Base-by-base conservation (phyloP, 2,888 invertebrate genomes). In the Fragum fragum region DNA sequence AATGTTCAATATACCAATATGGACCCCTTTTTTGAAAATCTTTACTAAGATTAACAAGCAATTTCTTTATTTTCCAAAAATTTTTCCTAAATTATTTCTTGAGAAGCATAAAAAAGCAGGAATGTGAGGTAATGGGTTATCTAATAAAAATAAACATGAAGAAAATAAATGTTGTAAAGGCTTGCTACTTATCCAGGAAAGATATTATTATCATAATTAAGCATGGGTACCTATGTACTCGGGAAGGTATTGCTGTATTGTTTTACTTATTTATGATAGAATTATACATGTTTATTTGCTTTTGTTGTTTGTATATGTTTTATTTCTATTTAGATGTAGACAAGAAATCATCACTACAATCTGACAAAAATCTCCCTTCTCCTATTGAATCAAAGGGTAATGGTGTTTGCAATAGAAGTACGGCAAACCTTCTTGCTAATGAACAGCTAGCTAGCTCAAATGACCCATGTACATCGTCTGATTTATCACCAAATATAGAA, bases 301-400 rank as follows among this genome's bases (percentile, higher is more conserved):
- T 5, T 61, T 61, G 32, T 32, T 61, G 61, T 32, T 47, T 47
- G 32, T 36, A 28, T 66, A 36, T 66, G 42, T 66, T 66, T 66
- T 66, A 23, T 66, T 66, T 66, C 36, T 42, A 66, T 66, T 42
- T 66, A 66, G 66, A 42, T 66, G 23, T 66, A 66, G 66, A 29
- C 42, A 66, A 42, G 26, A 42, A 42, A 7, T 66, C 42, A 26
- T 66, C 66, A 66, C 23, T 7, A 23, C 66, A 66, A 42, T n/a
- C 66, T 1, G n/a, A 36, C 23, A 42, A 14, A 21, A 21, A 66
- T 6, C 23, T 1, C 42, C 66, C 66, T 16, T 23, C 66, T 26
- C 66, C 66, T 39, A 66, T 23, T n/a, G 42, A 23, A 23, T 66
- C 66, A 23, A 66, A 66, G 32, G 66, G 66, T 66, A 66, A 66